Percentiles rank a stretch among this genome's conserved stretches.
Conservation (phyloP, 2,113 vertebrate species). For the Indicator indicator region DNA sequence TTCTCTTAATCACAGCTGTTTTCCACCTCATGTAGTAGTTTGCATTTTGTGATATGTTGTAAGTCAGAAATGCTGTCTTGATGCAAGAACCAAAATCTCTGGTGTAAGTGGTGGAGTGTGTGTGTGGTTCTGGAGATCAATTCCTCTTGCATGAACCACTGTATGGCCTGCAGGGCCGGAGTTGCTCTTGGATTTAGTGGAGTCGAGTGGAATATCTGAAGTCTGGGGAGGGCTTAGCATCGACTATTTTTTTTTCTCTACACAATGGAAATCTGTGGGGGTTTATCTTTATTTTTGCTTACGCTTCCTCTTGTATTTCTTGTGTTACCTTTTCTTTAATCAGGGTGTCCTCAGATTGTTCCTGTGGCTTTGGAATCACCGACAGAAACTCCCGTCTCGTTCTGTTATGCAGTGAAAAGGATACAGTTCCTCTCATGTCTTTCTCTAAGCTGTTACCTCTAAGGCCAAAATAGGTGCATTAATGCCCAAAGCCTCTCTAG, state of each 20-base stretch:
- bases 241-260: neutral
- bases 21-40: neutral
- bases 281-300: neutral
- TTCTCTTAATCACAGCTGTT: neutral
- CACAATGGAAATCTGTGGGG: fast-evolving
- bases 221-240: neutral
- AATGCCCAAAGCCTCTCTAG: too few relatives aligned
- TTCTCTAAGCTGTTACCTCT: neutral
- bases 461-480: neutral
- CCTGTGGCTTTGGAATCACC: neutral
- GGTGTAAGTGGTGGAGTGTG: neutral
- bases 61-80: neutral
- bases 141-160: neutral
- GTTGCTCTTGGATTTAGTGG: neutral
- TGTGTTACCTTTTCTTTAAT: neutral
- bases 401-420: neutral
- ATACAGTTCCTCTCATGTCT: neutral
- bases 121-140: neutral
- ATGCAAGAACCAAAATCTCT: neutral
- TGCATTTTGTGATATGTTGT: neutral
- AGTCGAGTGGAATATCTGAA: neutral
- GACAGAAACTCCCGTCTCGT: neutral
- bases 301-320: neutral
- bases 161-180: neutral
- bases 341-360: neutral